These are phyloP conservation scores for Cryptocheilus praepositus DNA, from an alignment of 2,888 invertebrate genomes.

Conservation along the genomic window DNA sequence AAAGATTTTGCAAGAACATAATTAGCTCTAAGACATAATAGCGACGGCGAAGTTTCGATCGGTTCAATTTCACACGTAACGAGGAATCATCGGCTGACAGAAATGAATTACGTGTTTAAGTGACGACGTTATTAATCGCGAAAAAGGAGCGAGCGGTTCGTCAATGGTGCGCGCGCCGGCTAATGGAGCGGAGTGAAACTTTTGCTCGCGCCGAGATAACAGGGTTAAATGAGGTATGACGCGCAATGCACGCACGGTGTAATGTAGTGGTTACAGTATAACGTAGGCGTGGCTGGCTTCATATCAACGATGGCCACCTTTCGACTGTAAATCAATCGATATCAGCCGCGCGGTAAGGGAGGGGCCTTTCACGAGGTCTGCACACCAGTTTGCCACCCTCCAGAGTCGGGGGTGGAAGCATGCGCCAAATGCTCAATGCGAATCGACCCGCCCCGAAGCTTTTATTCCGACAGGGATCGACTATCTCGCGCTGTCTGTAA, in stretches of 20 bases:
- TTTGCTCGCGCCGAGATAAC: conserved; percentile 8
- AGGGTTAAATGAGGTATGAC: conserved; percentile 48
- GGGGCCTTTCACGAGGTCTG: conserved; percentile 51
- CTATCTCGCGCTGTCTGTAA: conserved; percentile 37
- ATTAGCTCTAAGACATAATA: too few relatives aligned
- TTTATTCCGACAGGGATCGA: conserved; percentile 52
- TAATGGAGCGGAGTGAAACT: conserved; percentile 6
- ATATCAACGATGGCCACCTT: conserved; percentile 75
- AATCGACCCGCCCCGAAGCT: conserved; percentile 68
- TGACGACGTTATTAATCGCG: background rate
- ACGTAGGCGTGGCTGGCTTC: conserved; percentile 72
- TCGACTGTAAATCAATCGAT: conserved; percentile 75
- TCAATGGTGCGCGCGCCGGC: too few relatives aligned
- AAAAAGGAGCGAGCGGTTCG: background rate
- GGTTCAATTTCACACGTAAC: too few relatives aligned
- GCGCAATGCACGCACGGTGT: conserved; percentile 33
- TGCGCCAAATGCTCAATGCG: conserved; percentile 67
- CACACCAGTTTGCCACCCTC: too few relatives aligned
- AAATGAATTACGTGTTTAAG: background rate
- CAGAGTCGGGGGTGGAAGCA: conserved; percentile 56
- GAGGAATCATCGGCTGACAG: too few relatives aligned
- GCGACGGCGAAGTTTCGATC: too few relatives aligned
- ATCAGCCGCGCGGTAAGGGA: conserved; percentile 55
- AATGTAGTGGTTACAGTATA: conserved; percentile 39
- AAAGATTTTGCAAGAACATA: too few relatives aligned